Conservation (phyloP, 2,113 vertebrate genomes). For the Syngnathus floridae region DNA sequence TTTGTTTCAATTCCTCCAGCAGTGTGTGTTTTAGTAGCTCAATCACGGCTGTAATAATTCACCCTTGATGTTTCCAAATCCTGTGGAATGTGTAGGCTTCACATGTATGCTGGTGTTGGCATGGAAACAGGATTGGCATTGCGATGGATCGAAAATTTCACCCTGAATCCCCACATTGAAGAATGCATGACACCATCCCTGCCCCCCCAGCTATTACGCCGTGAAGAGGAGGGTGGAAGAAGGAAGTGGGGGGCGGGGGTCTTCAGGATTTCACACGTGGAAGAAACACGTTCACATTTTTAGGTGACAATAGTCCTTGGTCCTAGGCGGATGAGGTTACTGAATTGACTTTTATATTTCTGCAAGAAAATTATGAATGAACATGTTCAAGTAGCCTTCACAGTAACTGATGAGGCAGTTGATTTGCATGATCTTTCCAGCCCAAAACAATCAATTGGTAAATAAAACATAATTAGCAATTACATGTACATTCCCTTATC, state of each 20-base stretch:
- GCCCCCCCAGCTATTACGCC: slow-evolving; percentile 28
- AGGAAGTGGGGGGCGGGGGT: neutral
- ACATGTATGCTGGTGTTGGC: slow-evolving; percentile 62
- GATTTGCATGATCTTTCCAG: neutral
- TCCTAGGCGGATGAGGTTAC: neutral
- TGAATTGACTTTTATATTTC: neutral
- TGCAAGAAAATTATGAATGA: neutral
- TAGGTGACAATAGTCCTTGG: neutral
- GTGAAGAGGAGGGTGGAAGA: neutral
- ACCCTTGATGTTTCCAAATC: slow-evolving; percentile 17
- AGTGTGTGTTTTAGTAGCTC: slow-evolving; percentile 32
- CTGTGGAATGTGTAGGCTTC: slow-evolving; percentile 40
- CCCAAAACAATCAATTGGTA: neutral
- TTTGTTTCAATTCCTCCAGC: slow-evolving; percentile 6
- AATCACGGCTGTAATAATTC: slow-evolving; percentile 39
- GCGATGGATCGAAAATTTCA: slow-evolving; percentile 58
- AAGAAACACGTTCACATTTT: neutral
- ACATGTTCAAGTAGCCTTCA: neutral
- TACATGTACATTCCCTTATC: too few species aligned
- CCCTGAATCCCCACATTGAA: slow-evolving; percentile 34
- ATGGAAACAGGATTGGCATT: slow-evolving; percentile 65
- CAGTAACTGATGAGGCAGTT: neutral
- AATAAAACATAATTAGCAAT: neutral
- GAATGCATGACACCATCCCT: slow-evolving; percentile 32
- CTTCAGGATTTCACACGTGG: slow-evolving; percentile 21